A percentile compares a stretch with the other conserved stretches of the same genome.
phyloP scores from a whole-genome alignment of 2,888 invertebrate species.

The Lepidonotus clava region DNA sequence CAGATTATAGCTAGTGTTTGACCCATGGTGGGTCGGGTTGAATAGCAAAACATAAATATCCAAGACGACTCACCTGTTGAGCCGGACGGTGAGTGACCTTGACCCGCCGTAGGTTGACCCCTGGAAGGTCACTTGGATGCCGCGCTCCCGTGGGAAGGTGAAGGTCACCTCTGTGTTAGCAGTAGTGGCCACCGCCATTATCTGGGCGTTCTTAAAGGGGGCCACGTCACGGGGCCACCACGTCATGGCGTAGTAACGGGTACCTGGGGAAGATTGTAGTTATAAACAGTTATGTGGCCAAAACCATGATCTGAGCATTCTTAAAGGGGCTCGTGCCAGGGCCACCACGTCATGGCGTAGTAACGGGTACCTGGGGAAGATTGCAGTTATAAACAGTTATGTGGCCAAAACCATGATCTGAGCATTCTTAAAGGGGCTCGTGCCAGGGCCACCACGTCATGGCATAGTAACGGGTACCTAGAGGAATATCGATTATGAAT shows the following conservation, averaged over 20 bases:
- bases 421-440: conserved; percentile 3
- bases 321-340: not conserved
- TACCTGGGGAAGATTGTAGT: too few species aligned
- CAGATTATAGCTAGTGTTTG: not conserved
- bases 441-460: conserved; percentile 26
- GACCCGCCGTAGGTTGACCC: not conserved
- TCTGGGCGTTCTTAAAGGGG: conserved; percentile 17
- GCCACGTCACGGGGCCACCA: conserved; percentile 30
- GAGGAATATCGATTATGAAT: too few species aligned
- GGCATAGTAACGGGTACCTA: conserved; percentile 8
- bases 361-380: conserved; percentile 3
- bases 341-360: conserved; percentile 39
- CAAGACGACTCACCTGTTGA: not conserved
- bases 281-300: too few species aligned
- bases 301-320: conserved; percentile 19
- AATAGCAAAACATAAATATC: not conserved
- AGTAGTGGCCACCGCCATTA: not conserved
- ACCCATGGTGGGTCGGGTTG: not conserved
- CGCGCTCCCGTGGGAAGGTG: not conserved
- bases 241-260: conserved; percentile 6
- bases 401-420: conserved; percentile 1
- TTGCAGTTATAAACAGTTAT: too few species aligned
- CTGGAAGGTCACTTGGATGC: conserved; percentile 24
- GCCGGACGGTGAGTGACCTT: not conserved
- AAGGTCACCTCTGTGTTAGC: conserved; percentile 17